phyloP scores from a whole-genome alignment of 2,113 vertebrate species.

The Octodon degus region DNA sequence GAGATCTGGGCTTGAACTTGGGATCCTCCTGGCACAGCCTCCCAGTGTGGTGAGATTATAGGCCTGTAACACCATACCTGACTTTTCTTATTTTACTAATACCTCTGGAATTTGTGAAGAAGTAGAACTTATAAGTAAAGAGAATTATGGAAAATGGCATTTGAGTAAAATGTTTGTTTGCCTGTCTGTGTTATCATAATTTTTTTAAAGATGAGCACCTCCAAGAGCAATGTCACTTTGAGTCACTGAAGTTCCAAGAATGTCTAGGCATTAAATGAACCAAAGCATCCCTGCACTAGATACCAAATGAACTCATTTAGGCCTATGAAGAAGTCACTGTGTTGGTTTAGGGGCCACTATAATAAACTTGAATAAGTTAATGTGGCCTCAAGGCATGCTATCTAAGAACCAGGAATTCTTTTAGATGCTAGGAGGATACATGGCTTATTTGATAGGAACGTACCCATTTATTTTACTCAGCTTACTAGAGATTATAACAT shows the following conservation, averaged over 20 bases:
- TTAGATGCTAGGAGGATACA: not conserved
- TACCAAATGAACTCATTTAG: conserved; percentile 29
- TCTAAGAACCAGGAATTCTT: not conserved
- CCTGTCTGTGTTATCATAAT: not conserved
- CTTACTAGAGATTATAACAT: conserved; percentile 32
- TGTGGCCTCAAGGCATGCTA: not conserved
- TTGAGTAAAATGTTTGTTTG: conserved; percentile 47
- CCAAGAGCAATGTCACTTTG: not conserved
- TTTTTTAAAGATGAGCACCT: conserved; percentile 25
- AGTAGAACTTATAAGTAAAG: conserved; percentile 24
- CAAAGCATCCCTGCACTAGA: not conserved
- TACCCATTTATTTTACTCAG: conserved; percentile 5
- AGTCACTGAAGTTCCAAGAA: conserved; percentile 22
- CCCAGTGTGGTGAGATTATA: not conserved
- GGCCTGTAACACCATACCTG: not conserved
- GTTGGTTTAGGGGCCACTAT: conserved; percentile 6
- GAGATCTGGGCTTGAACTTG: not conserved
- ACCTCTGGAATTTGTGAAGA: conserved; percentile 19
- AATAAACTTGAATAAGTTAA: not conserved
- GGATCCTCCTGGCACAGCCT: not conserved
- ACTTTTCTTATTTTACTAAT: conserved; percentile 32
- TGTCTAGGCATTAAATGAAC: conserved; percentile 49
- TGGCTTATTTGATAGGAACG: conserved; percentile 22
- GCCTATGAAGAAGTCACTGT: not conserved
- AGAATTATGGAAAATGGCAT: conserved; percentile 5